Evolutionary conservation across 2,888 invertebrate genomes (phyloP), one percentile per base, ranked within the genome.

Genomic region (Caenorhabditis drosophilae): DNA sequence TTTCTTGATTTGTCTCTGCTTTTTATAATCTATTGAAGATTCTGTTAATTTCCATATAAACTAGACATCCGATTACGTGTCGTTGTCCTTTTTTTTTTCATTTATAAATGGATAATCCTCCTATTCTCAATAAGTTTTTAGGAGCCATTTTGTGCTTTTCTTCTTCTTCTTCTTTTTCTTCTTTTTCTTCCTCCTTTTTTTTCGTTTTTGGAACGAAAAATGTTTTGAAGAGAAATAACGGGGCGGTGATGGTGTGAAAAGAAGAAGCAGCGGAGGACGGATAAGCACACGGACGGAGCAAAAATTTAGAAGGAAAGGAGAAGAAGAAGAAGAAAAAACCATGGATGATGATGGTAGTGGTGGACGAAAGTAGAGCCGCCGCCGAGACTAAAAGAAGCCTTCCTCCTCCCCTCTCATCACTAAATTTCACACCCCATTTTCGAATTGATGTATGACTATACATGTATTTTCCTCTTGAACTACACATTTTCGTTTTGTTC

Each of bases 391-490:
- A 47, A 38, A 44, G 35, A 38, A 31, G 41, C 25, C n/a, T n/a
- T n/a, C n/a, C n/a, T n/a, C n/a, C n/a, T n/a, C n/a, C n/a, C n/a
- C n/a, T n/a, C n/a, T n/a, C n/a, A n/a, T 26, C 22, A 38, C 58
- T 51, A 44, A 57, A 57, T 57, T 57, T 57, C 57, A 50, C 57
- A 51, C 51, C 59, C 53, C 59, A 59, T 59, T 59, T 59, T 53
- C 48, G 59, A 59, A 59, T 59, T 59, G 59, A 59, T 59, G 53
- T 53, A 59, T 59, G 49, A 53, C 31, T 48, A 48, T 53, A 52
- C 52, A n/a, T n/a, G n/a, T n/a, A n/a, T n/a, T n/a, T n/a, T n/a
- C n/a, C n/a, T n/a, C n/a, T n/a, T n/a, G n/a, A n/a, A n/a, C n/a
- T n/a, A n/a, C n/a, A n/a, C n/a, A n/a, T n/a, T n/a, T n/a, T n/a